Evolutionary conservation across 2,113 vertebrate genomes (phyloP), one percentile per base, ranked within the genome.

Genomic region (Aspiorhynchus laticeps): DNA sequence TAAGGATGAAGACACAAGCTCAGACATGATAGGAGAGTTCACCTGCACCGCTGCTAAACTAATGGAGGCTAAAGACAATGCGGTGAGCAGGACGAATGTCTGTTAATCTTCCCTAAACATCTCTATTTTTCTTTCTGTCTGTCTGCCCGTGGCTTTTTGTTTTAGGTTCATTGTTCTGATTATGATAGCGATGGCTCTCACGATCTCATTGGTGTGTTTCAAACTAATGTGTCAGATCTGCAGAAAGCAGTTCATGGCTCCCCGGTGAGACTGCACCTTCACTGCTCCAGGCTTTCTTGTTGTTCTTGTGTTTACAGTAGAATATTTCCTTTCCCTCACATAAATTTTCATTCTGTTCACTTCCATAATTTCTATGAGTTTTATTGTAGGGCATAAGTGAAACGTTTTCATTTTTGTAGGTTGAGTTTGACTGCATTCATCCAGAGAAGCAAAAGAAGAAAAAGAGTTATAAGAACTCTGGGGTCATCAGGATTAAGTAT

Each of bases 381-480:
- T 2, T 88, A 28, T 85, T 11, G 7, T 15, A 31, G 46, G 26
- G 6, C 14, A 19, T 33, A 10, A 31, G 26, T 51, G 7, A 53
- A 31, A 56, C 21, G 5, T 15, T 87, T 80, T 28, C 14, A 2
- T 24, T 85, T 11, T 80, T 71, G 73, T 86, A 99, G 97, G 94
- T 96, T 80, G 93, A 95, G 61, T 98, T 97, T 90, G 97, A 98
- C 84, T 98, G 97, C 87, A 92, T 98, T 91, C 95, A 98, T 88
- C 95, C 96, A 3, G 96, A 98, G 83, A 97, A 99, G 87, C 96
- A 97, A 90, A 95, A 96, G 93, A 98, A 98, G 90, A 98, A 98
- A 93, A 99, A 97, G 91, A 97, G 89, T 92, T 99, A 98, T 89
- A 98, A 96, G 92, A 98, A 98, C 91, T 99, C 97, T 38, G 97